Evolutionary conservation across 2,888 invertebrate species (phyloP).

Genomic region (Aphelenchoides bicaudatus): DNA sequence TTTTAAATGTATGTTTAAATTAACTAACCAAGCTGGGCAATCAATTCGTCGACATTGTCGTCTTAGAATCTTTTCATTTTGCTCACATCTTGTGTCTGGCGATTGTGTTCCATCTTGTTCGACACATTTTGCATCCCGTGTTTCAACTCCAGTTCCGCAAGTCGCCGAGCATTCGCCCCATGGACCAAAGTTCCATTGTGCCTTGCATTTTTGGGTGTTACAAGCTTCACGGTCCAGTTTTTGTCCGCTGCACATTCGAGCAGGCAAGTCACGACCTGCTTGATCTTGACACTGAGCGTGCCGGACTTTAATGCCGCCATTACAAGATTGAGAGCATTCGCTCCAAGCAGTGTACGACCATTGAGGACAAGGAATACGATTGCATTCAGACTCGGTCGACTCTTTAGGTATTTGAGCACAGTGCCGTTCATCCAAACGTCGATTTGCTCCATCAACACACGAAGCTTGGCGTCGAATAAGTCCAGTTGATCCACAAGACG

Average conservation of each 20-base stretch:
- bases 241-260: slow-evolving; percentile 28
- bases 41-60: slow-evolving; percentile 60
- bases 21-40: slow-evolving; percentile 62
- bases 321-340: slow-evolving; percentile 62
- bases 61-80: slow-evolving; percentile 44
- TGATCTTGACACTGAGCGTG: slow-evolving; percentile 62
- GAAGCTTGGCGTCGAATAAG: slow-evolving; percentile 59
- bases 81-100: slow-evolving; percentile 42
- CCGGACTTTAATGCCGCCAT: slow-evolving; percentile 62
- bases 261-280: slow-evolving; percentile 56
- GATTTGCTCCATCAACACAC: slow-evolving; percentile 60
- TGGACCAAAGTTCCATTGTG: slow-evolving; percentile 48
- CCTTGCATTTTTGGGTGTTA: slow-evolving; percentile 54
- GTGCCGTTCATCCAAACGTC: slow-evolving; percentile 40
- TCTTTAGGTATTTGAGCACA: slow-evolving; percentile 50
- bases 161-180: slow-evolving; percentile 58
- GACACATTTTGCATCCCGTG: slow-evolving; percentile 48
- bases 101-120: slow-evolving; percentile 31
- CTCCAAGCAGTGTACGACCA: slow-evolving; percentile 58
- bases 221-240: slow-evolving; percentile 44
- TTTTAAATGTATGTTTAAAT: slow-evolving; percentile 19
- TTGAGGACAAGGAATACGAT: slow-evolving; percentile 53
- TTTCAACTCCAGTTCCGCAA: slow-evolving; percentile 58
- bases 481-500: slow-evolving; percentile 62
- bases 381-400: slow-evolving; percentile 44